Evolutionary conservation across 2,113 vertebrate genomes (phyloP).

Genomic region (Podiceps cristatus): DNA sequence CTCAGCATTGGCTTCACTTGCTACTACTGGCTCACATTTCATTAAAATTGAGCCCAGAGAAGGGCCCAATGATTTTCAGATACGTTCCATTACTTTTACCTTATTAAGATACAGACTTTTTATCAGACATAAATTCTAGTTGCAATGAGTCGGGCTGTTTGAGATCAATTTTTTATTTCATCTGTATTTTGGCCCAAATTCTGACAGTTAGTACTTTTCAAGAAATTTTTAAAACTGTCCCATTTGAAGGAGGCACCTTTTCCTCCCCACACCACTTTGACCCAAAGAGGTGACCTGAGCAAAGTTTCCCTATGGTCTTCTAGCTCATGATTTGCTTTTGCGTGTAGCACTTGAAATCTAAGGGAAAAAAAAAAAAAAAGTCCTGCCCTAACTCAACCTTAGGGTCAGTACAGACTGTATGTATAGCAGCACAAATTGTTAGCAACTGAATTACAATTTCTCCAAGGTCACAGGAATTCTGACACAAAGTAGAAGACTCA

Average conservation of each 20-base stretch:
- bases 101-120: background rate
- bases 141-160: background rate
- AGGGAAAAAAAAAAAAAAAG: background rate
- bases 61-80: background rate
- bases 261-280: background rate
- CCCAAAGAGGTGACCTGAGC: background rate
- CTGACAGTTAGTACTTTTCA: background rate
- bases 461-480: background rate
- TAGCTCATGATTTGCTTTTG: background rate
- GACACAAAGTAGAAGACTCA: background rate
- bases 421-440: background rate
- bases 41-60: background rate
- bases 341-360: background rate
- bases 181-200: background rate
- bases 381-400: background rate
- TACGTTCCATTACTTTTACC: background rate
- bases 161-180: background rate
- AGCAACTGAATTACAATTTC: background rate
- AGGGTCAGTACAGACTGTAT: rapidly evolving
- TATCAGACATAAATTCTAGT: background rate
- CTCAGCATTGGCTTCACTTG: background rate
- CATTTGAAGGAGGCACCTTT: background rate
- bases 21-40: background rate
- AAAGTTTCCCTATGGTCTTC: background rate
- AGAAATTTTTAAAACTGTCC: background rate